Evolutionary conservation across 2,113 vertebrate species (phyloP).

Genomic region (Microcebus ravelobensis): DNA sequence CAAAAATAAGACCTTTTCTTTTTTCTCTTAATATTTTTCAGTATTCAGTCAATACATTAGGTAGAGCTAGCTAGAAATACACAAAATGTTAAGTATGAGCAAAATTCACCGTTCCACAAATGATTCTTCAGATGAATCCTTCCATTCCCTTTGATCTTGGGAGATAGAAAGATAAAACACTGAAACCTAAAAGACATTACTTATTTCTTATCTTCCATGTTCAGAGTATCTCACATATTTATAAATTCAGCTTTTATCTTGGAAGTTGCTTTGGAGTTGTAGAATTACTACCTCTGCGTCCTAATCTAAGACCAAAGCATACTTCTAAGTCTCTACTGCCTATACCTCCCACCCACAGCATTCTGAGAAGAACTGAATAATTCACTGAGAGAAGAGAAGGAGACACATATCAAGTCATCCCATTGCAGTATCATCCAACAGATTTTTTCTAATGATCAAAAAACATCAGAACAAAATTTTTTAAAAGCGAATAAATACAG

Average conservation of each 20-base stretch:
- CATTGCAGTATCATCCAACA: background rate
- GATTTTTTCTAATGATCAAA: background rate
- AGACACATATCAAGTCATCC: rapidly evolving
- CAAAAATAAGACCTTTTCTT: background rate
- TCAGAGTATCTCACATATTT: slow-evolving; percentile 37
- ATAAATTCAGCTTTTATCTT: slow-evolving; percentile 61
- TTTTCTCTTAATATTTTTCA: background rate
- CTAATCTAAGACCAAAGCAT: background rate
- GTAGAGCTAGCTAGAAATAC: background rate
- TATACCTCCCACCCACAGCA: too few species aligned
- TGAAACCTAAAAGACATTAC: background rate
- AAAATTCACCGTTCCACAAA: background rate
- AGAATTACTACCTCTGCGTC: slow-evolving; percentile 2
- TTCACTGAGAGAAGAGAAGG: background rate
- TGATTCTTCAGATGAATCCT: background rate
- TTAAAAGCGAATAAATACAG: background rate
- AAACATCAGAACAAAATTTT: background rate
- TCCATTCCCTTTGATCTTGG: slow-evolving; percentile 61
- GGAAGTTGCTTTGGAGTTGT: slow-evolving; percentile 45
- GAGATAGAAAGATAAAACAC: slow-evolving; percentile 28
- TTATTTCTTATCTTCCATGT: slow-evolving; percentile 55
- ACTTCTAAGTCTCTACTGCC: background rate
- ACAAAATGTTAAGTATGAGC: background rate
- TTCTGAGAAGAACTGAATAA: background rate
- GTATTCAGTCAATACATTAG: background rate